Evolutionary conservation across 2,113 vertebrate species (phyloP).

Genomic region (Protobothrops mucrosquamatus): DNA sequence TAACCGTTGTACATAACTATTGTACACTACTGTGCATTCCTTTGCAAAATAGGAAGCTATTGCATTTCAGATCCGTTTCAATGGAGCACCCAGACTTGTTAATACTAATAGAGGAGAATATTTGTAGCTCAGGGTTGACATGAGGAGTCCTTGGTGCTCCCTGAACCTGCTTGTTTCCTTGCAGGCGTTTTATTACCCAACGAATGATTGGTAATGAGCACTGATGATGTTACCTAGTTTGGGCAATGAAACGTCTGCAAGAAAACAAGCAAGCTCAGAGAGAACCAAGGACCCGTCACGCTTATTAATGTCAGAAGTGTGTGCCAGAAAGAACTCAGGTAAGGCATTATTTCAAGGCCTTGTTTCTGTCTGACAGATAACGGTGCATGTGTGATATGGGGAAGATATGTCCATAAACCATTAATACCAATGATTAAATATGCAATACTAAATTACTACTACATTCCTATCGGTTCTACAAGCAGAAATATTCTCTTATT

Average conservation of each 20-base stretch:
- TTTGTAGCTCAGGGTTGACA: too few relatives aligned
- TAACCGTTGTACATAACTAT: neutral
- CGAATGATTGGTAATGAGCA: too few relatives aligned
- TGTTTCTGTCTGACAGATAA: neutral
- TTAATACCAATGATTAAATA: neutral
- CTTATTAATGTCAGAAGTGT: neutral
- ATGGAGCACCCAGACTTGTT: neutral
- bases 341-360: neutral
- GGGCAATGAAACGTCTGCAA: too few relatives aligned
- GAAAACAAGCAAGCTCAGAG: too few relatives aligned
- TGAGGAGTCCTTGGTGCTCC: too few relatives aligned
- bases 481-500: neutral
- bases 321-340: neutral
- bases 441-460: neutral
- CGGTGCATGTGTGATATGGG: neutral
- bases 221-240: too few relatives aligned
- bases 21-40: too few relatives aligned
- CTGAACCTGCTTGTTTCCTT: too few relatives aligned
- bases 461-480: neutral
- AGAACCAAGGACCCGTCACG: too few relatives aligned
- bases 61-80: neutral
- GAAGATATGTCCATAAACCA: neutral
- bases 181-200: too few relatives aligned
- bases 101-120: neutral
- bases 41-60: neutral